Evolutionary conservation across 2,888 invertebrate genomes (phyloP).

Genomic region (Nomada ferruginata): DNA sequence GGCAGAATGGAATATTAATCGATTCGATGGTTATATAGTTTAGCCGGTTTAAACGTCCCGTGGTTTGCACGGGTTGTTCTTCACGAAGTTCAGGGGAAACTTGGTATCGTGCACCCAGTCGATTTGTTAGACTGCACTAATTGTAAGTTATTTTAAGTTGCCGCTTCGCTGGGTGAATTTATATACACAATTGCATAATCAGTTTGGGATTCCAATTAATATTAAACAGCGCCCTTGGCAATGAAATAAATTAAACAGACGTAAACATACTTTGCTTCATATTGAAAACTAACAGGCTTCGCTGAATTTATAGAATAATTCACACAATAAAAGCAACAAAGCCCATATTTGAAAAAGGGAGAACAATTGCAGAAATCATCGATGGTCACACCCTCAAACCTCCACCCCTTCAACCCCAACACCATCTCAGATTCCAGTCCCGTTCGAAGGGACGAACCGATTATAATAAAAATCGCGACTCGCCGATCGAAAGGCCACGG

Average conservation of each 20-base stretch:
- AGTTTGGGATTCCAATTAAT: too few relatives aligned
- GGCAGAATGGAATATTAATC: constrained; percentile 31
- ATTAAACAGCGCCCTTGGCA: too few relatives aligned
- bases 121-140: background rate
- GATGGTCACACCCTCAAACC: background rate
- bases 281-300: too few relatives aligned
- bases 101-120: background rate
- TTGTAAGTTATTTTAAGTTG: too few relatives aligned
- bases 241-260: too few relatives aligned
- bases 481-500: constrained; percentile 43
- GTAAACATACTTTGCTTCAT: too few relatives aligned
- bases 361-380: background rate
- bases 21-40: constrained; percentile 8
- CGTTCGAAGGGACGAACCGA: constrained; percentile 42
- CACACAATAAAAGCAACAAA: too few relatives aligned
- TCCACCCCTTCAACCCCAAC: background rate
- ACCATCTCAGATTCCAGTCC: constrained; percentile 35
- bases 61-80: background rate
- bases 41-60: background rate
- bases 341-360: too few relatives aligned
- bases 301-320: too few relatives aligned
- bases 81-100: background rate
- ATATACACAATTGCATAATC: too few relatives aligned
- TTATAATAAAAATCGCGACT: constrained; percentile 68
- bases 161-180: too few relatives aligned